Evolutionary conservation across 2,888 invertebrate genomes (phyloP), one percentile per base, ranked within the genome.

Genomic region (Silvanus unidentatus): DNA sequence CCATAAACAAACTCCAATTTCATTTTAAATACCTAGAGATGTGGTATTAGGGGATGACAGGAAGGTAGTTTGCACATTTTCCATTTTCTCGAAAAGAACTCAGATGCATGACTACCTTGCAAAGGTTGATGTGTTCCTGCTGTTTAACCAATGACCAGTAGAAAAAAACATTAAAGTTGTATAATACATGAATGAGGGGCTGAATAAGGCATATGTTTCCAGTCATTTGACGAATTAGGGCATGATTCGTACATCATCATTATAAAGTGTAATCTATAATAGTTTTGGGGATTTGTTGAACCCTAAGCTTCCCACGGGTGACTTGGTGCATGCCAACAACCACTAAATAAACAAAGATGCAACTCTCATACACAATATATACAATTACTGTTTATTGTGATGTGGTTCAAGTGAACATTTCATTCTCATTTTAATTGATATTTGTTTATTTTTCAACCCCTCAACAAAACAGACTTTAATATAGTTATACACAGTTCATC

Each of bases 161-260:
- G n/a, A n/a, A n/a, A n/a, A n/a, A n/a, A n/a, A n/a, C n/a, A n/a
- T n/a, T n/a, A n/a, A n/a, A n/a, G n/a, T n/a, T n/a, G n/a, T n/a
- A n/a, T n/a, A n/a, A n/a, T n/a, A n/a, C n/a, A n/a, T n/a, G n/a
- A n/a, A n/a, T n/a, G n/a, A n/a, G n/a, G 32, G 32, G 12, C 6
- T n/a, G 32, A 32, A 32, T 11, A 32, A 49, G 56, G 65, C 71
- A 70, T 71, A 71, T 69, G 71, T 69, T 71, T 69, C 69, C 59
- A 63, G 63, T 68, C 70, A 71, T 71, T 71, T 70, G 71, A 68
- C 70, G 67, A 69, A 69, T 70, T 70, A 66, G 66, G 71, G 70
- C 67, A 63, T 60, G 68, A 66, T 63, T 61, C 58, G 53, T 52
- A 58, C 52, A 53, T 52, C 52, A 53, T 54, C 63, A 63, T 65